These are phyloP conservation scores for Electrona antarctica DNA, from an alignment of 2,113 vertebrate species.

Conservation along the genomic window DNA sequence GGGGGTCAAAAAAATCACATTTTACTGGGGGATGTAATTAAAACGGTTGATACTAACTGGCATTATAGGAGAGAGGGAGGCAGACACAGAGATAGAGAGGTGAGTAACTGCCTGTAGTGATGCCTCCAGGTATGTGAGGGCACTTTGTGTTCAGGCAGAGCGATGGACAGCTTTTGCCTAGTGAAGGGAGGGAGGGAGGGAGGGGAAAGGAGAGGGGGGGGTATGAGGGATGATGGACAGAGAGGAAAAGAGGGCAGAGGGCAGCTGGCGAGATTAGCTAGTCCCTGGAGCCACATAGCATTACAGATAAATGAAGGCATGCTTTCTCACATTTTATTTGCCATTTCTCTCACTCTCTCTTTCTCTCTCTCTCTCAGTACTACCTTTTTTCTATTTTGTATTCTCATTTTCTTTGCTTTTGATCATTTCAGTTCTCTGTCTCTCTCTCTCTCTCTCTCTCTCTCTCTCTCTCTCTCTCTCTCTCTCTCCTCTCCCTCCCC, in stretches of 20 bases:
- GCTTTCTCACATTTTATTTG: not conserved
- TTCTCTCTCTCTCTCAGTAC: too few species aligned
- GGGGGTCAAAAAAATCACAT: too few species aligned
- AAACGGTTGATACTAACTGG: too few species aligned
- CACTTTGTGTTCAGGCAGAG: conserved; percentile 37
- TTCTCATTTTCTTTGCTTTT: not conserved
- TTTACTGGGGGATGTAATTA: too few species aligned
- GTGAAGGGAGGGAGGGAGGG: not conserved
- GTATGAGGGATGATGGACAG: not conserved
- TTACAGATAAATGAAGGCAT: conserved; percentile 68
- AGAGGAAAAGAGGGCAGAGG: not conserved
- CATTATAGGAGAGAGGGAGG: not conserved
- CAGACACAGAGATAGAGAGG: not conserved
- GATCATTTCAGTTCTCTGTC: not conserved
- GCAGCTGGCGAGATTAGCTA: conserved; percentile 15
- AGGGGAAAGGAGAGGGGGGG: not conserved
- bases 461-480: not conserved
- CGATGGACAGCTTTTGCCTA: conserved; percentile 13
- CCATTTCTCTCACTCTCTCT: too few species aligned
- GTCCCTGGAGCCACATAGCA: conserved; percentile 46
- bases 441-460: conserved; percentile 17
- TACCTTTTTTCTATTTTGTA: conserved; percentile 7
- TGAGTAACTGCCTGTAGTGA: conserved; percentile 32
- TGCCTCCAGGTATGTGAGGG: conserved; percentile 45
- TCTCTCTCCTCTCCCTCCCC: conserved; percentile 17